Conservation (phyloP, 2,888 invertebrate species). For the Portevinia maculata region DNA sequence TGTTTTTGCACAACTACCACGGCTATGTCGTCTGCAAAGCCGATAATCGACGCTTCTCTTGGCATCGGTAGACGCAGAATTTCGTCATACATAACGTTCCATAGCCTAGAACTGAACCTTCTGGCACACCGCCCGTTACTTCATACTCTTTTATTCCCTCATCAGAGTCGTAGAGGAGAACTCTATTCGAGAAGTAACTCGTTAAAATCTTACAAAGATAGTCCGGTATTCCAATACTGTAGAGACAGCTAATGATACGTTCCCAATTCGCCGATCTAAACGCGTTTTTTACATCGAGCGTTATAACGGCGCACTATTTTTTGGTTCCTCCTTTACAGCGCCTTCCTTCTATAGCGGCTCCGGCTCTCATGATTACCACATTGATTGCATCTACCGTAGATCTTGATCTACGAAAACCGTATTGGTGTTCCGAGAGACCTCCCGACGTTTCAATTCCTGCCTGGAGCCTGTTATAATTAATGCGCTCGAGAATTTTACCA, state of each 20-base stretch:
- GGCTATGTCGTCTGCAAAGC: slow-evolving; percentile 29
- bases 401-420: not conserved
- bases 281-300: not conserved
- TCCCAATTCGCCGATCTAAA: not conserved
- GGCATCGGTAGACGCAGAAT: slow-evolving; percentile 8
- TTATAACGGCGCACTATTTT: slow-evolving; percentile 8
- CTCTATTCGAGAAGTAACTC: not conserved
- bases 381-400: slow-evolving; percentile 1
- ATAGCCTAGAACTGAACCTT: slow-evolving; percentile 7
- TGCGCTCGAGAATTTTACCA: not conserved
- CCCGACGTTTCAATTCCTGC: not conserved
- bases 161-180: too few relatives aligned
- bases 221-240: not conserved
- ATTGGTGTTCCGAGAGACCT: slow-evolving; percentile 1
- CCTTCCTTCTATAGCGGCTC: not conserved
- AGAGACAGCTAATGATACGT: not conserved
- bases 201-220: not conserved
- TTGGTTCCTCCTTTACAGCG: not conserved
- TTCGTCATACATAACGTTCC: slow-evolving; percentile 26
- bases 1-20: slow-evolving; percentile 9
- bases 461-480: slow-evolving; percentile 4
- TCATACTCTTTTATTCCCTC: too few relatives aligned
- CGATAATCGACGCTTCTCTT: slow-evolving; percentile 4
- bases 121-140: slow-evolving; percentile 2
- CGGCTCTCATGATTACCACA: not conserved